Evolutionary conservation across 2,888 invertebrate genomes (phyloP).

Genomic region (Rhagophthalmus giganteus): DNA sequence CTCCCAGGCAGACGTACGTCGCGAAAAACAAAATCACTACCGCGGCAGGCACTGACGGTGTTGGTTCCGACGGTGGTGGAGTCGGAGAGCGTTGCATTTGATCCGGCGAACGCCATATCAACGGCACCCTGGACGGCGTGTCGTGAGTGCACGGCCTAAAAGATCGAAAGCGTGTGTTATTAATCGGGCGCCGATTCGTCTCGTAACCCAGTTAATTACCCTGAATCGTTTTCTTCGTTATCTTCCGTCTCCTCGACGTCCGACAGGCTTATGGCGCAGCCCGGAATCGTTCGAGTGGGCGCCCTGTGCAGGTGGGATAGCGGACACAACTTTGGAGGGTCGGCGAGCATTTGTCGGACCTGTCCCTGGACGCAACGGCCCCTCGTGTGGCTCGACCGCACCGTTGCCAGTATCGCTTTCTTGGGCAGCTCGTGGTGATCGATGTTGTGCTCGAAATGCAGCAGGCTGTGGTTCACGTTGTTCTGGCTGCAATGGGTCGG

Average conservation of each 20-base stretch:
- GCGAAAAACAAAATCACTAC: conserved; percentile 69
- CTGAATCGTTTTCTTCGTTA: conserved; percentile 62
- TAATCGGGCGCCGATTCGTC: too few species aligned
- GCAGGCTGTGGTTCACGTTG: conserved; percentile 31
- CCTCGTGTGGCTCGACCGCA: conserved; percentile 49
- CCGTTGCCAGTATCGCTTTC: conserved; percentile 52
- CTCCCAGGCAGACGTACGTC: conserved; percentile 75
- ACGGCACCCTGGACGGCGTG: conserved; percentile 73
- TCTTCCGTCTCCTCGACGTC: conserved; percentile 64
- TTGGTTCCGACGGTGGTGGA: conserved; percentile 50
- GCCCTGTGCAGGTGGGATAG: conserved; percentile 43
- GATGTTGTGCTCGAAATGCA: conserved; percentile 32
- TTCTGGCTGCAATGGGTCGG: conserved; percentile 45
- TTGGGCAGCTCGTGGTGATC: conserved; percentile 49
- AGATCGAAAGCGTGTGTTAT: conserved; percentile 5
- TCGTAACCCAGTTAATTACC: conserved; percentile 43
- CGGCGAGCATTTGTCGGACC: conserved; percentile 55
- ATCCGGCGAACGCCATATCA: conserved; percentile 65
- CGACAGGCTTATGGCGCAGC: conserved; percentile 46
- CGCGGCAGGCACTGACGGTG: conserved; percentile 63
- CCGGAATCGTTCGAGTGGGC: conserved; percentile 45
- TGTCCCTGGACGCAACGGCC: conserved; percentile 50
- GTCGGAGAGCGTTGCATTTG: conserved; percentile 35
- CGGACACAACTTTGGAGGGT: conserved; percentile 55
- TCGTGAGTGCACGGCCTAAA: conserved; percentile 63